Base-by-base conservation (phyloP, 1,140 invertebrate species). In the Pseudobourletiella spinata region DNA sequence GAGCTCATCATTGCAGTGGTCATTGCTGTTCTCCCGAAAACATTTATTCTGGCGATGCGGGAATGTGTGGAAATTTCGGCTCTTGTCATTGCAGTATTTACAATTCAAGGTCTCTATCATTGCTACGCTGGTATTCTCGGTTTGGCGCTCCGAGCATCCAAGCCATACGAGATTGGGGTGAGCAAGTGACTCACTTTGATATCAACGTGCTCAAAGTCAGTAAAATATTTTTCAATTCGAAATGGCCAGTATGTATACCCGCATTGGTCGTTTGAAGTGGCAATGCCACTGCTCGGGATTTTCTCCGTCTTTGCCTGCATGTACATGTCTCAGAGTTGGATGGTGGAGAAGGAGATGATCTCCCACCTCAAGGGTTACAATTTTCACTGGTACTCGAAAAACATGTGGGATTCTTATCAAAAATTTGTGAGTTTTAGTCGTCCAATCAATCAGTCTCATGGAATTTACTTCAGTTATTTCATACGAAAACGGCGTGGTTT, bases 341-440 rank as follows among this genome's bases (percentile, higher is more conserved):
- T 32, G 54, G 22, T 56, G n/a, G 8, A 32, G 28, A 42, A 42
- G 28, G 54, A 56, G 28, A 56, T 56, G 54, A 20, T 4, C 2
- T 18, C 22, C 11, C 54, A 56, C 39, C 25, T 56, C 4, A 56
- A 56, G 18, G 54, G 54, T 14, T 56, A 56, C 54, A 56, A 32
- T 18, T 32, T 14, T 18, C 54, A 56, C 20, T 56, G 54, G 54
- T 56, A 35, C 54, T 32, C 26, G 4, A 56, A 56, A 32, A 20
- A 30, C n/a, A 42, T 32, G 29, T 56, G 54, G 54, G 54, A 56
- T 32, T 42, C 29, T 20, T 56, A 56, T 18, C 54, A 56, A 30
- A 25, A n/a, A 8, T 56, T 30, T 30, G 51, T 54, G 20, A 54
- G 51, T n/a, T n/a, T n/a, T n/a, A n/a, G n/a, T n/a, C n/a, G n/a